These are phyloP conservation scores for Nylanderia fulva DNA, from an alignment of 1,140 invertebrate species.

Conservation along the genomic window DNA sequence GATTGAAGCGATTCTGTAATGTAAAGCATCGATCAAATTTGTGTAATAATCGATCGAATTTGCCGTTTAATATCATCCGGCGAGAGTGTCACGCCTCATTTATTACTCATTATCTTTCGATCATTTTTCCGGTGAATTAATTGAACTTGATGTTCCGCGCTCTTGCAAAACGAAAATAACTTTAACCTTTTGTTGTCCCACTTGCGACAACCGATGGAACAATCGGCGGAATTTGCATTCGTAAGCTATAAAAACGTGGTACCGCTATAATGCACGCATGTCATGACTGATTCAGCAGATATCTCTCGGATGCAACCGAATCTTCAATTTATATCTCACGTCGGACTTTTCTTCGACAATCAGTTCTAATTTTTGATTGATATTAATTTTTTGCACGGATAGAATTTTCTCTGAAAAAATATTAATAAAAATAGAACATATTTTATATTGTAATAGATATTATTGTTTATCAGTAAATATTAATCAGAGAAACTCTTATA, in stretches of 20 bases:
- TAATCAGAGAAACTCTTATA: no score
- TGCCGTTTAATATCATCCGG: not conserved
- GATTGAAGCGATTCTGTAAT: conserved; percentile 11
- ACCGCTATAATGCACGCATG: conserved; percentile 44
- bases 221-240: conserved; percentile 32
- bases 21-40: not conserved
- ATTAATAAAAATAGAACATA: no score
- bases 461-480: no score
- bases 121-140: conserved; percentile 36
- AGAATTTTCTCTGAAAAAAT: no score
- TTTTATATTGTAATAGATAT: no score
- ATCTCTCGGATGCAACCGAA: not conserved
- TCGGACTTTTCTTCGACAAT: not conserved
- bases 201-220: not conserved
- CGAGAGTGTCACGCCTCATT: conserved; percentile 24
- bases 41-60: not conserved
- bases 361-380: not conserved
- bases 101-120: conserved; percentile 35
- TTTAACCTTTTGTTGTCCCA: conserved; percentile 60
- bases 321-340: not conserved
- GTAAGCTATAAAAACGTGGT: conserved; percentile 11
- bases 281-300: conserved; percentile 4
- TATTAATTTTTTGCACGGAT: not conserved
- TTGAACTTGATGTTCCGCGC: conserved; percentile 8
- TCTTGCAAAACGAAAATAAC: conserved; percentile 56